Evolutionary conservation across 2,888 invertebrate genomes (phyloP), one percentile per base, ranked within the genome.

Genomic region (Lacanobia wlatinum): DNA sequence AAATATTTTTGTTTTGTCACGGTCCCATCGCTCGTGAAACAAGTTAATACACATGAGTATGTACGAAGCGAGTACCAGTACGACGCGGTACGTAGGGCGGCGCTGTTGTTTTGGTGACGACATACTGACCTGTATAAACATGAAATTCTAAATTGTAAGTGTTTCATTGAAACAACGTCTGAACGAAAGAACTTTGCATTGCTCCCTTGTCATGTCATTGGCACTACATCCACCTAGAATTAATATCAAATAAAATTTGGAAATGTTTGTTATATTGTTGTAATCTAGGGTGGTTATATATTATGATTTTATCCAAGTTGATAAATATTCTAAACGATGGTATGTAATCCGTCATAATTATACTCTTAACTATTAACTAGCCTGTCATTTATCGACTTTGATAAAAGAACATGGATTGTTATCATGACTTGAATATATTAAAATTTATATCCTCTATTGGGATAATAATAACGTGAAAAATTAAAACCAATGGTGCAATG

Each of bases 21-120:
- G 90, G 90, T 90, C 90, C 90, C 90, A 88, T 87, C 86, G 87
- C 86, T 87, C 85, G 87, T 87, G 88, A 84, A 83, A 76, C 66
- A 69, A 73, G 71, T 66, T 56, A 46, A 64, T 56, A 61, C 56
- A 56, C 65, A 46, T 64, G 64, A 40, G 61, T 70, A 61, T 60
- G 7, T 48, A 18, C 46, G 18, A 12, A 1, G 12, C 40, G 9
- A 40, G 1, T 40, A 40, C 40, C 12, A 12, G 40, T 40, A 40
- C 40, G 40, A 40, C 2, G 12, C 40, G 40, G 38, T 52, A 28
- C 23, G 61, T 52, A 68, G 43, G 50, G 52, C 72, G 75, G 67
- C 34, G 70, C 52, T 62, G 66, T 80, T 72, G 67, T 75, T 80
- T 70, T 65, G 43, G 60, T 82, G 52, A 65, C 65, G 69, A 38